Conservation (phyloP, 2,888 invertebrate genomes). For the Lithophane semibrunnea region DNA sequence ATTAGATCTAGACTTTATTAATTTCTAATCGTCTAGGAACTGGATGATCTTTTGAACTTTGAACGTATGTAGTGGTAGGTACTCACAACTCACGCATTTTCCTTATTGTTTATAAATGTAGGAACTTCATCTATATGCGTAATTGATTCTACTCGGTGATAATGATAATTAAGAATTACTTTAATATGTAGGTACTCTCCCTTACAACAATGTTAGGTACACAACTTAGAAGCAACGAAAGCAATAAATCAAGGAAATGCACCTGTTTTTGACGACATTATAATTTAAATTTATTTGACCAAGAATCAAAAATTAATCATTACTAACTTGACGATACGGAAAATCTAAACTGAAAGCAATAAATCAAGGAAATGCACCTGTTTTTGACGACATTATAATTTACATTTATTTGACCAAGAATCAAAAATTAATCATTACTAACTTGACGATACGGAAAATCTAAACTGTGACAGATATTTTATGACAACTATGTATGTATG, state of each 20-base stretch:
- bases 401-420: background rate
- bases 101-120: slow-evolving; percentile 15
- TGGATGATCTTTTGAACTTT: slow-evolving; percentile 23
- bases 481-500: too few relatives aligned
- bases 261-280: background rate
- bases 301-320: background rate
- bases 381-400: background rate
- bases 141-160: background rate
- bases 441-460: background rate
- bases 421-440: background rate
- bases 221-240: background rate
- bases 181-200: background rate
- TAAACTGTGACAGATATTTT: background rate
- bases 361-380: background rate
- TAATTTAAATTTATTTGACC: background rate
- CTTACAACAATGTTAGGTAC: background rate
- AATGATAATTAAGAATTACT: background rate
- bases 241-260: background rate
- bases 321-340: background rate
- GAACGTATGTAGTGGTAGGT: background rate
- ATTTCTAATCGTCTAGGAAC: slow-evolving; percentile 18
- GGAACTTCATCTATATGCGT: background rate
- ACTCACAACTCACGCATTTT: slow-evolving; percentile 18
- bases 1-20: slow-evolving; percentile 14
- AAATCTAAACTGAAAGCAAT: background rate